phyloP scores from a whole-genome alignment of 2,113 vertebrate genomes.

The Nanger granti region DNA sequence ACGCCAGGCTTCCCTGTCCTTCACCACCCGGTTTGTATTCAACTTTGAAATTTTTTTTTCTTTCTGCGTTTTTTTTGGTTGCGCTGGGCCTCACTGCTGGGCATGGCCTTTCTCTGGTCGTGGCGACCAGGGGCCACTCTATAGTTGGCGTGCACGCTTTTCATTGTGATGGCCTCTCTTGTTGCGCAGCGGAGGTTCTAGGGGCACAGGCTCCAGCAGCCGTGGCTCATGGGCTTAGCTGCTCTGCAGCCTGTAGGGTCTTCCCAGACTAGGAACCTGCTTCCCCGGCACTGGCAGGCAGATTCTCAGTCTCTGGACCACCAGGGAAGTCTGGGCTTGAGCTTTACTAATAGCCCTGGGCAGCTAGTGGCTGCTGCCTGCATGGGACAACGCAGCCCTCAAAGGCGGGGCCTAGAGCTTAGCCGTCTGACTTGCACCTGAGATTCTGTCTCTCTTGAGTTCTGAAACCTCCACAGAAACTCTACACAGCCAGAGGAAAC shows the following conservation, averaged over 20 bases:
- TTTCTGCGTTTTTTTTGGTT: neutral
- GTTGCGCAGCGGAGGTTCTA: neutral
- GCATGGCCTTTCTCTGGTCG: neutral
- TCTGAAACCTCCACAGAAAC: fast-evolving
- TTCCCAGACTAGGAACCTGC: neutral
- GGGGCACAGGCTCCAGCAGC: neutral
- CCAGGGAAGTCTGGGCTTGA: neutral
- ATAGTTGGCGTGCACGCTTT: fast-evolving
- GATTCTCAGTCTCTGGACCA: neutral
- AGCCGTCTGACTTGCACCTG: neutral
- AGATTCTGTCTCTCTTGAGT: neutral
- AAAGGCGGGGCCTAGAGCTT: neutral
- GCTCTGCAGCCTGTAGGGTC: neutral
- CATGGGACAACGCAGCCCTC: fast-evolving
- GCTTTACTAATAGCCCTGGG: neutral
- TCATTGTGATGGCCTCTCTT: neutral
- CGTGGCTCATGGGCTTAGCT: neutral
- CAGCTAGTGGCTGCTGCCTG: fast-evolving
- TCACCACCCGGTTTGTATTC: neutral
- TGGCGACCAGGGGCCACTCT: neutral
- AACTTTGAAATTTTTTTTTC: neutral
- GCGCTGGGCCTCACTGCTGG: neutral
- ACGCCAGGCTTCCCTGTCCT: neutral
- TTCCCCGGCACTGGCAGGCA: neutral
- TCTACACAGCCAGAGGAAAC: neutral